Evolutionary conservation across 2,888 invertebrate genomes (phyloP).

Genomic region (Pammene aurita): DNA sequence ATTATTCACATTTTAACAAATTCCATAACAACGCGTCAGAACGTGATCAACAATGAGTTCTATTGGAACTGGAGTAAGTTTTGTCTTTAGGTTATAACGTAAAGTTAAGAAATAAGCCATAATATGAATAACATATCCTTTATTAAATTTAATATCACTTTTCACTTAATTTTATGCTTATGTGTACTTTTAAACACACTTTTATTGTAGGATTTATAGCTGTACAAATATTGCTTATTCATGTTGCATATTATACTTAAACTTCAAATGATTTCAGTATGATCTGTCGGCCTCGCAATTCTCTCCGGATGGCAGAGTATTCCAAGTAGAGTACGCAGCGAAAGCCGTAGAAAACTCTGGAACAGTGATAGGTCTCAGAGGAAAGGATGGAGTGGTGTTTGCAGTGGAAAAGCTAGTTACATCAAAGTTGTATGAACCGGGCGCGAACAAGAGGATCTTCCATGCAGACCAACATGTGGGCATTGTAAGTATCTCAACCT

Average conservation of each 20-base stretch:
- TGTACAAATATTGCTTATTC: slow-evolving; percentile 47
- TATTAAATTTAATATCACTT: neutral
- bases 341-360: slow-evolving; percentile 99
- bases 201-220: neutral
- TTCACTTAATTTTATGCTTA: neutral
- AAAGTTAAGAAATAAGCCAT: neutral
- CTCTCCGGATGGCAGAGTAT: slow-evolving; percentile 99
- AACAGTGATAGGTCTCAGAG: slow-evolving; percentile 96
- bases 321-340: slow-evolving; percentile 99
- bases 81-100: slow-evolving; percentile 52
- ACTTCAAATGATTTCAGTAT: slow-evolving; percentile 86
- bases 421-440: slow-evolving; percentile 95
- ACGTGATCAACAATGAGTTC: slow-evolving; percentile 89
- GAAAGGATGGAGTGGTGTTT: slow-evolving; percentile 98
- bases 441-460: slow-evolving; percentile 95
- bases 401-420: slow-evolving; percentile 98
- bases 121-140: neutral
- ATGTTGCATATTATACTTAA: slow-evolving; percentile 37
- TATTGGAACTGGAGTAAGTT: slow-evolving; percentile 96
- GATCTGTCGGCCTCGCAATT: slow-evolving; percentile 99
- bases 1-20: slow-evolving; percentile 37
- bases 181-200: neutral
- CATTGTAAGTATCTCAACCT: slow-evolving; percentile 84
- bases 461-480: slow-evolving; percentile 97
- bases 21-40: slow-evolving; percentile 41